A percentile compares a stretch with the other conserved stretches of the same genome.
Evolutionary conservation across 30 jellyfish, hydroid and myxozoan genomes (phyloP).

Genomic region (Turritopsis rubra): DNA sequence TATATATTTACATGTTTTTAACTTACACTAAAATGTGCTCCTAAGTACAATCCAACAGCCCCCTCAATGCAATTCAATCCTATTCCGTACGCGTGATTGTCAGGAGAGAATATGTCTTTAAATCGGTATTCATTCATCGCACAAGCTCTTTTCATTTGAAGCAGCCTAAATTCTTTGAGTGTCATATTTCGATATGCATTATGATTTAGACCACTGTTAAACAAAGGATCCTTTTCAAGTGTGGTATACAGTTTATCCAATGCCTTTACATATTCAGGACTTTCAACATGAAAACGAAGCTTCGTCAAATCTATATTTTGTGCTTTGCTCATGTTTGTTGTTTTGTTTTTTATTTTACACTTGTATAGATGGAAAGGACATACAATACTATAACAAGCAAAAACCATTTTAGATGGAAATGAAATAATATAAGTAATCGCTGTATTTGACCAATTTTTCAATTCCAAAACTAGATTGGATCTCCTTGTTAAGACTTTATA

Average conservation of each 20-base stretch:
- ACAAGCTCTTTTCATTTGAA: slow-evolving; percentile 41
- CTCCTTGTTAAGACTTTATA: too few species aligned
- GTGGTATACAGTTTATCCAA: slow-evolving; percentile 25
- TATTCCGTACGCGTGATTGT: not conserved
- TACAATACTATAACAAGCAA: not conserved
- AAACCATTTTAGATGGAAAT: too few species aligned
- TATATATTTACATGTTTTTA: not conserved
- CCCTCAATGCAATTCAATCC: not conserved
- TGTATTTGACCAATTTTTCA: too few species aligned
- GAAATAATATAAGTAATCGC: too few species aligned
- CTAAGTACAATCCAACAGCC: not conserved
- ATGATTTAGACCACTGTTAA: slow-evolving; percentile 29
- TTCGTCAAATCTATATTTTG: not conserved
- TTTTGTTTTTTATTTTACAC: not conserved
- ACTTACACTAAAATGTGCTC: not conserved
- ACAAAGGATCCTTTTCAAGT: slow-evolving; percentile 72
- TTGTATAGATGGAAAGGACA: not conserved
- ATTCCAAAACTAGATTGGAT: too few species aligned
- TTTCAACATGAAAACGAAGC: not conserved
- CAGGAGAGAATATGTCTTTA: not conserved
- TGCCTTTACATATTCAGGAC: slow-evolving; percentile 3
- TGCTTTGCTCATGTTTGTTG: not conserved
- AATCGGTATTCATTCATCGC: slow-evolving; percentile 38
- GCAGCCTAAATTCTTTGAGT: slow-evolving; percentile 49
- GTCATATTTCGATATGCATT: slow-evolving; percentile 29